Evolutionary conservation across 1,140 invertebrate genomes (phyloP).

Genomic region (Philotrypesis tridentata): DNA sequence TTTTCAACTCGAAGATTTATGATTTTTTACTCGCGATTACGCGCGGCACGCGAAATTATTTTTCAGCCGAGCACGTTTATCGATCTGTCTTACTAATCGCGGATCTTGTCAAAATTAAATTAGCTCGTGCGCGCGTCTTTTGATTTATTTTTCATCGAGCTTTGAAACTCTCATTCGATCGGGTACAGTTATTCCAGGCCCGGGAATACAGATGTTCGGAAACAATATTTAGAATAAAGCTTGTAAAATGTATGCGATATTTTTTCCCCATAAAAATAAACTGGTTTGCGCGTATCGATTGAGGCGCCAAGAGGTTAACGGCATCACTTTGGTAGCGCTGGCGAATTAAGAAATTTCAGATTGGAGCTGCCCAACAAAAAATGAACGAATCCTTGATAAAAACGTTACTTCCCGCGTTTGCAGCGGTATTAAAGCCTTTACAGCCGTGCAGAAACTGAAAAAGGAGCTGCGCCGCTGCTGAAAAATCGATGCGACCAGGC

Average conservation of each 20-base stretch:
- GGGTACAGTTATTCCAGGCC: too few species aligned
- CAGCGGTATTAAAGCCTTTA: slow-evolving; percentile 34
- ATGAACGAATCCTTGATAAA: slow-evolving; percentile 28
- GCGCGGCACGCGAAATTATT: not conserved
- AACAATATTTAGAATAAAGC: too few species aligned
- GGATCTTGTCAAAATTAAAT: not conserved
- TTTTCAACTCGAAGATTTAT: not conserved
- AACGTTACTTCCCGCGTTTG: slow-evolving; percentile 34
- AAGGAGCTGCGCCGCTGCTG: not conserved
- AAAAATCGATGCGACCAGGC: not conserved
- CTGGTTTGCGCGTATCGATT: slow-evolving; percentile 7
- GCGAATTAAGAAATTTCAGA: slow-evolving; percentile 37
- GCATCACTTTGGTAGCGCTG: not conserved
- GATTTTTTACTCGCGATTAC: not conserved
- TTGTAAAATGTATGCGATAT: slow-evolving; percentile 19
- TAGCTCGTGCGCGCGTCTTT: not conserved
- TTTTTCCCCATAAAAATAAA: slow-evolving; percentile 27
- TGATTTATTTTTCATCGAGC: not conserved
- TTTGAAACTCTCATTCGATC: not conserved
- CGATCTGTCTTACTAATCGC: not conserved
- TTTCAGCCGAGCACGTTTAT: not conserved
- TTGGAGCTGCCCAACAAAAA: not conserved
- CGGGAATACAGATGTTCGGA: too few species aligned
- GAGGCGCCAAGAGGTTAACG: slow-evolving; percentile 32
- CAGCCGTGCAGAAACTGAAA: not conserved